Percentiles rank a stretch among this genome's conserved stretches.
Evolutionary conservation across 1,140 invertebrate species (phyloP).

Genomic region (Cotesia chilonis): DNA sequence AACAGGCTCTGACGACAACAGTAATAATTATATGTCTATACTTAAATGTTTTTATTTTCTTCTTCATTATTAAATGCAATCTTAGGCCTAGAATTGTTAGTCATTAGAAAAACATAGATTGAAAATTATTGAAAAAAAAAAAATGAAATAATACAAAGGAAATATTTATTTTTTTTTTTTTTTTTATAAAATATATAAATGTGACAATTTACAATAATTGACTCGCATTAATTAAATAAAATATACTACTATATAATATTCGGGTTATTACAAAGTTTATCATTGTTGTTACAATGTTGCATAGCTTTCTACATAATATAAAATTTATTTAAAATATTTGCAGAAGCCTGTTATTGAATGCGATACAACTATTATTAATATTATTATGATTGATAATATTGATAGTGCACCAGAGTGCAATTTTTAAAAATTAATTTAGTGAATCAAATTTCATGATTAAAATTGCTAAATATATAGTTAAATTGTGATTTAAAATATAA

Average conservation of each 20-base stretch:
- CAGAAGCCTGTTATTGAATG: not conserved
- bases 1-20: constrained; percentile 30
- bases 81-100: constrained; percentile 46
- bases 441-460: not conserved
- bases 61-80: constrained; percentile 39
- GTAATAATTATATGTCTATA: not conserved
- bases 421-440: not conserved
- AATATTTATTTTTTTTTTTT: constrained; percentile 3
- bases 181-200: not conserved
- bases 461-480: constrained; percentile 11
- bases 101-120: constrained; percentile 9
- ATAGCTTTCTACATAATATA: not conserved
- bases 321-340: constrained; percentile 14
- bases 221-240: not conserved
- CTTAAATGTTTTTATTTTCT: constrained; percentile 32
- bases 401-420: not conserved
- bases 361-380: not conserved
- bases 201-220: not conserved
- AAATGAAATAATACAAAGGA: constrained; percentile 8
- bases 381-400: not conserved
- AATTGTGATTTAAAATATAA: constrained; percentile 4
- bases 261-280: constrained; percentile 13
- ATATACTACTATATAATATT: constrained; percentile 25
- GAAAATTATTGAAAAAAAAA: not conserved
- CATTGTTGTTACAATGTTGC: constrained; percentile 21